Percentiles rank a stretch among this genome's conserved stretches.
These are phyloP conservation scores for Lordiphosa mommai DNA, from an alignment of 1,140 invertebrate genomes.

Conservation along the genomic window DNA sequence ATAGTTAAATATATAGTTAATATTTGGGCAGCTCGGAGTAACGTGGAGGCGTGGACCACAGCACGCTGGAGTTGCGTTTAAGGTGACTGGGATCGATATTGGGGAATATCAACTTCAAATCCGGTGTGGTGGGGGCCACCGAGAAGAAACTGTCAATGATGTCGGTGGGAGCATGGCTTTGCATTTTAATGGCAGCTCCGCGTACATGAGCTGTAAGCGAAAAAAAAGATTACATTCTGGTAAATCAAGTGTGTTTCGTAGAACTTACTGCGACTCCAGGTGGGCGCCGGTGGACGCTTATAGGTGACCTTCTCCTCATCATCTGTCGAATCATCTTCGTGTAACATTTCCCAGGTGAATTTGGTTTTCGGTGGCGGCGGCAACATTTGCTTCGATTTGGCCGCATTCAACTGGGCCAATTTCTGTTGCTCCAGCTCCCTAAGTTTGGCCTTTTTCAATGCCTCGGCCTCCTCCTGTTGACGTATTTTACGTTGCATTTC, in stretches of 20 bases:
- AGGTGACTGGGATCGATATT: constrained; percentile 75
- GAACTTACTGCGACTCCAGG: constrained; percentile 81
- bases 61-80: too few species aligned
- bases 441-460: constrained; percentile 73
- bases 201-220: constrained; percentile 50
- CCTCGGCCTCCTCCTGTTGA: constrained; percentile 1
- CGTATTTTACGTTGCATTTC: too few species aligned
- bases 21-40: constrained; percentile 63
- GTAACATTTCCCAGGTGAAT: constrained; percentile 39
- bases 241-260: background rate
- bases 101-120: constrained; percentile 85
- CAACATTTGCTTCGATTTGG: constrained; percentile 64
- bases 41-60: too few species aligned
- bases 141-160: constrained; percentile 13
- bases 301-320: constrained; percentile 80
- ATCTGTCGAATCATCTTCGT: constrained; percentile 82
- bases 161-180: constrained; percentile 44
- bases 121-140: constrained; percentile 75
- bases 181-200: constrained; percentile 29
- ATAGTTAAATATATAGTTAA: constrained; percentile 22
- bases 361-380: constrained; percentile 58
- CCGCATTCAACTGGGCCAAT: constrained; percentile 7
- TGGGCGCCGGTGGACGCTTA: constrained; percentile 79
- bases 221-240: background rate
- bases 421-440: constrained; percentile 72